Evolutionary conservation across 2,113 vertebrate genomes (phyloP).

Genomic region (Maccullochella peelii): DNA sequence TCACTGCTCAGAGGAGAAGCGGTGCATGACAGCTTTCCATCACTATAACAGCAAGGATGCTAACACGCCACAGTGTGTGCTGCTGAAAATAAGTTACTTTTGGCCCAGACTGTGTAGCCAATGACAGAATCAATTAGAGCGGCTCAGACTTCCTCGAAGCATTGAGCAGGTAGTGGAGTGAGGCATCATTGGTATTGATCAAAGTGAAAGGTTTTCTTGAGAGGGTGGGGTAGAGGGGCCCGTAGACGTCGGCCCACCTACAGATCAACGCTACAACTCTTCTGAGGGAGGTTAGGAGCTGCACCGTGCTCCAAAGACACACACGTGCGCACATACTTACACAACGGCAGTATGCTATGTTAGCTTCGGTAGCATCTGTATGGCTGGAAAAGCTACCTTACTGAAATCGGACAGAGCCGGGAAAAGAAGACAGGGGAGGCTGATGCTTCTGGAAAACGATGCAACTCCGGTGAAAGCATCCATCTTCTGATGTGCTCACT

Average conservation of each 20-base stretch:
- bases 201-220: slow-evolving; percentile 29
- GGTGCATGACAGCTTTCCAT: slow-evolving; percentile 23
- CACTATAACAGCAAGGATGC: background rate
- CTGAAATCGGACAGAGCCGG: slow-evolving; percentile 17
- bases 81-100: slow-evolving; percentile 37
- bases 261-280: slow-evolving; percentile 40
- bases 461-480: slow-evolving; percentile 62
- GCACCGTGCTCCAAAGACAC: slow-evolving; percentile 1
- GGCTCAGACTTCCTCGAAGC: slow-evolving; percentile 28
- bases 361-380: slow-evolving; percentile 23
- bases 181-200: slow-evolving; percentile 54
- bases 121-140: slow-evolving; percentile 44
- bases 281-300: slow-evolving; percentile 9
- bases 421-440: slow-evolving; percentile 26
- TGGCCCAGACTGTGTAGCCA: background rate
- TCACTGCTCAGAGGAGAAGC: background rate
- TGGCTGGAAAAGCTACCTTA: slow-evolving; percentile 2
- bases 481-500: slow-evolving; percentile 55
- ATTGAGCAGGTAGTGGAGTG: slow-evolving; percentile 18
- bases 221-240: slow-evolving; percentile 16
- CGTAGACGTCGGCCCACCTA: background rate
- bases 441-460: slow-evolving; percentile 43
- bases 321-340: background rate
- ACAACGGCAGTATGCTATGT: slow-evolving; percentile 6
- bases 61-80: slow-evolving; percentile 5